A percentile compares a stretch with the other conserved stretches of the same genome.
phyloP scores from a whole-genome alignment of 2,797 vertebrate species.

The Potorous gilbertii region DNA sequence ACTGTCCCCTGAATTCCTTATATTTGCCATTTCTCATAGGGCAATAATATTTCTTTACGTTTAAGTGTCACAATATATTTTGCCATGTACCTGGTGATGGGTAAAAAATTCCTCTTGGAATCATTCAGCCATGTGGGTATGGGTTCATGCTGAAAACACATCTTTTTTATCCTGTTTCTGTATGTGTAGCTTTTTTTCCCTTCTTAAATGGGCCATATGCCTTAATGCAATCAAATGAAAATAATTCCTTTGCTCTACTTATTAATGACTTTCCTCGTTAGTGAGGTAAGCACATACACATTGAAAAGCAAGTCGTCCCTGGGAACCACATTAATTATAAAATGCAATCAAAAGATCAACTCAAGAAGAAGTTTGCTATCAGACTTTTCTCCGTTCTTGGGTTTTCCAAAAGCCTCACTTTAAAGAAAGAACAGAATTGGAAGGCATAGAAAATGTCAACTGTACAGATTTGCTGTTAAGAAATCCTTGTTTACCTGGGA shows the following conservation, averaged over 20 bases:
- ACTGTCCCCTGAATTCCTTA: not conserved
- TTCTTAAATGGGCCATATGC: constrained; percentile 51
- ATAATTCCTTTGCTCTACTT: constrained; percentile 75
- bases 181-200: constrained; percentile 53
- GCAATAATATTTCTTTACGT: constrained; percentile 56
- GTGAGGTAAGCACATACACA: constrained; percentile 63
- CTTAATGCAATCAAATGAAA: constrained; percentile 80
- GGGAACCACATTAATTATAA: constrained; percentile 58
- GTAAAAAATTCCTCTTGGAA: constrained; percentile 45
- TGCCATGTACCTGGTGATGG: not conserved
- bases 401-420: constrained; percentile 49
- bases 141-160: constrained; percentile 49
- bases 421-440: not conserved
- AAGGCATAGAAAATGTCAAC: constrained; percentile 66
- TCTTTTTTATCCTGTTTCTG: constrained; percentile 54
- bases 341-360: constrained; percentile 51
- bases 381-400: not conserved
- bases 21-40: not conserved
- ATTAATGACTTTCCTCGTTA: constrained; percentile 71
- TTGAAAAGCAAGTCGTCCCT: constrained; percentile 63
- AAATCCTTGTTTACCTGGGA: constrained; percentile 60
- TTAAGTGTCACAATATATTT: not conserved
- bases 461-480: constrained; percentile 63
- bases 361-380: constrained; percentile 66
- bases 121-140: constrained; percentile 35